Conservation (phyloP, 1,140 invertebrate genomes). For the Pachypsylla venusta region DNA sequence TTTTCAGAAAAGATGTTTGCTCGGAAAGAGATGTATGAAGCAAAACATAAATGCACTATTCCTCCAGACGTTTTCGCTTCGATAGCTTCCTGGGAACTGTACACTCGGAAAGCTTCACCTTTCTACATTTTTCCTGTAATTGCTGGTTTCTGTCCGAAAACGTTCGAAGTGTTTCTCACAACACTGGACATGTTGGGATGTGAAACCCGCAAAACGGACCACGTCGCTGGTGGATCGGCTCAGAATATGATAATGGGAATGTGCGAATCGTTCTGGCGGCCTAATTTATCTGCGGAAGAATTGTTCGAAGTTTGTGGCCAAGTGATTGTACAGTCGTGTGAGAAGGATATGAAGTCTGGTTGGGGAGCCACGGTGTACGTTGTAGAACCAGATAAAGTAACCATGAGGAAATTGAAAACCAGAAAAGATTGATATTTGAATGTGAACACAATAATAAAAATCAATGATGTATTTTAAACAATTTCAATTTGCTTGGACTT, state of each 20-base stretch:
- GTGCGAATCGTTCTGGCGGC: background rate
- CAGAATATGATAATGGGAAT: background rate
- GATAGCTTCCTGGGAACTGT: background rate
- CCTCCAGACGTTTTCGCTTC: background rate
- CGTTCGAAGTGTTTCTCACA: background rate
- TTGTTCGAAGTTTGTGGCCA: background rate
- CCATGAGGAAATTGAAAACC: background rate
- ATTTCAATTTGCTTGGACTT: no score
- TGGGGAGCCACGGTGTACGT: slow-evolving; percentile 1
- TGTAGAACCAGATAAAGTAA: slow-evolving; percentile 3
- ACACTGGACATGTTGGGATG: background rate
- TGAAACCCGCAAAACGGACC: background rate
- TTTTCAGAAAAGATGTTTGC: background rate
- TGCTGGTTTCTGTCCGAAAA: background rate
- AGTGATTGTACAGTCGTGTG: slow-evolving; percentile 4
- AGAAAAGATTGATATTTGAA: background rate
- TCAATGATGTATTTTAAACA: no score
- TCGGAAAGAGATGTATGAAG: background rate
- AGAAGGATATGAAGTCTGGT: background rate
- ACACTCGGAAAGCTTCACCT: background rate
- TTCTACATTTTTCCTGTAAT: background rate
- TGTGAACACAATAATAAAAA: no score
- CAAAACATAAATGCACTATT: background rate
- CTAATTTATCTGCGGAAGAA: background rate
- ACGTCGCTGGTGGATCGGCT: background rate